Evolutionary conservation across 2,888 invertebrate genomes (phyloP), one percentile per base, ranked within the genome.

Genomic region (Aproaerema taeniolella): DNA sequence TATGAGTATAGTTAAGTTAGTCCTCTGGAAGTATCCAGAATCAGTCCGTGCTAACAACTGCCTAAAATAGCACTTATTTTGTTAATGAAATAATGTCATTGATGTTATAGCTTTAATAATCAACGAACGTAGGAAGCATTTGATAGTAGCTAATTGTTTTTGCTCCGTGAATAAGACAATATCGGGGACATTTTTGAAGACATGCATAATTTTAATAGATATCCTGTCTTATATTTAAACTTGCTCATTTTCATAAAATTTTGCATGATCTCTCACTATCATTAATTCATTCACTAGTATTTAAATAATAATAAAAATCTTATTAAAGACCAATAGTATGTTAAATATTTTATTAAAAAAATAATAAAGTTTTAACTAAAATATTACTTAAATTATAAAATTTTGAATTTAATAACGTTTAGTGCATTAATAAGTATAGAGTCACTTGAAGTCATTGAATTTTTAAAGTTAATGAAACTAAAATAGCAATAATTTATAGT

Each of bases 321-420:
- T 78, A 74, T 80, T 76, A 78, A 79, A 67, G 83, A 83, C 83
- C 83, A 83, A 83, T 79, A 79, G 74, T 61, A 65, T 64, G 71
- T 79, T 41, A 45, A 72, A 77, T 73, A 74, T 75, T 75, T 75
- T 72, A 75, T 50, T 73, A 75, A 70, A 65, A 55, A 55, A 58
- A 63, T 67, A 67, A 58, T 55, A 55, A 59, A 57, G n/a, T 57
- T 62, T 68, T 68, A 64, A 69, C 65, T 63, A 54, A 61, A 62
- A 63, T 24, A 16, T 17, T 12, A 56, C 8, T 26, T 9, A 26
- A 26, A 26, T 67, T 46, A 46, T 54, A 12, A 66, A 49, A 50
- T 56, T 60, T 56, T 64, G 59, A 66, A 69, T 59, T 65, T 71
- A 70, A 67, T 62, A 62, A 60, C 54, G 60, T 47, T 57, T 72